A percentile compares a stretch with the other conserved stretches of the same genome.
Conservation (phyloP, 23 tunicate species). For the Diplosoma virens region DNA sequence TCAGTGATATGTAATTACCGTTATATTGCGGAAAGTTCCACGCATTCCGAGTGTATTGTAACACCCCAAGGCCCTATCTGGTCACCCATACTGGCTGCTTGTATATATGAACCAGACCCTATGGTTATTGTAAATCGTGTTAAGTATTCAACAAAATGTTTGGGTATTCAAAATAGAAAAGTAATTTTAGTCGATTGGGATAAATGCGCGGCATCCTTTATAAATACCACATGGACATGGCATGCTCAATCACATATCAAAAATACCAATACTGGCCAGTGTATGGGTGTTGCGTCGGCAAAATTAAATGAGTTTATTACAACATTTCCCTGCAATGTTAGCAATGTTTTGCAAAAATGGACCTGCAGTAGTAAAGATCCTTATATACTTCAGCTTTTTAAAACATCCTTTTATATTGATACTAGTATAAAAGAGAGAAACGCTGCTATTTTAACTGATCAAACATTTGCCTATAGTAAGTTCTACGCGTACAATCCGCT, state of each 20-base stretch:
- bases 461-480: neutral
- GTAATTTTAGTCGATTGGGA: conserved; percentile 46
- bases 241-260: conserved; percentile 17
- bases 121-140: conserved; percentile 49
- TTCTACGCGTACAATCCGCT: conserved; percentile 61
- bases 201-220: conserved; percentile 1
- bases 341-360: conserved; percentile 49
- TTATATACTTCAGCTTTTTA: neutral
- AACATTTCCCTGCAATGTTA: conserved; percentile 35
- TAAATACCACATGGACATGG: conserved; percentile 47
- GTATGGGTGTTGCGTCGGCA: conserved; percentile 29
- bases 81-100: conserved; percentile 26
- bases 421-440: neutral
- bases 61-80: neutral
- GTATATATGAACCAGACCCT: conserved; percentile 63
- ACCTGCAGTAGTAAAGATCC: conserved; percentile 42
- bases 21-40: conserved; percentile 4
- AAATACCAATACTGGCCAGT: conserved; percentile 32
- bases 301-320: neutral
- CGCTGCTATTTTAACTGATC: conserved; percentile 16
- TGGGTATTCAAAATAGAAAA: conserved; percentile 19
- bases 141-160: conserved; percentile 15
- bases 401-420: neutral
- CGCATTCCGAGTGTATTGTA: conserved; percentile 12
- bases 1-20: conserved; percentile 24